A percentile compares a stretch with the other conserved stretches of the same genome.
phyloP scores from a whole-genome alignment of 2,113 vertebrate genomes.

The Perccottus glenii region DNA sequence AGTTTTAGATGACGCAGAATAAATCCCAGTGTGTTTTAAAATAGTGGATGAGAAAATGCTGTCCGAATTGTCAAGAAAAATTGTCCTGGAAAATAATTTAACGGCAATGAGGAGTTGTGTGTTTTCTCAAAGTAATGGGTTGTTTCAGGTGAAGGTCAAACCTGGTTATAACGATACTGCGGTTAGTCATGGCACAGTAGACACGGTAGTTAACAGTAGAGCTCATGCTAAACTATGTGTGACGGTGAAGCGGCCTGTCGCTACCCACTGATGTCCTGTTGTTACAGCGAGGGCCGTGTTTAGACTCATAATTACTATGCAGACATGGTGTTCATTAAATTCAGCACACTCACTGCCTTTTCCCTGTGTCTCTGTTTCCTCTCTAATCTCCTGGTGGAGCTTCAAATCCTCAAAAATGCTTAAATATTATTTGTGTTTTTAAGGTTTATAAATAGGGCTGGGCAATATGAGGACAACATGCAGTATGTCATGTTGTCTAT shows the following conservation, averaged over 20 bases:
- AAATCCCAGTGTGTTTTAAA: too few species aligned
- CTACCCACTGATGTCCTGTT: constrained; percentile 31
- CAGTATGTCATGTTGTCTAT: too few species aligned
- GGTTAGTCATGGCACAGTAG: not conserved
- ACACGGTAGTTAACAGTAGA: not conserved
- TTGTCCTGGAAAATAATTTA: too few species aligned
- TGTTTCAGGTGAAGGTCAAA: constrained; percentile 19
- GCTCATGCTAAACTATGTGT: constrained; percentile 22
- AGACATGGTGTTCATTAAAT: constrained; percentile 48
- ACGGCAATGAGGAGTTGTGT: not conserved
- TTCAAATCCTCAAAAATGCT: not conserved
- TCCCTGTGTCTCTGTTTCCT: not conserved
- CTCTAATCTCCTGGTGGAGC: not conserved
- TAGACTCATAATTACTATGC: constrained; percentile 44
- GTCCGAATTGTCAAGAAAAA: too few species aligned
- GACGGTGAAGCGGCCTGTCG: constrained; percentile 21
- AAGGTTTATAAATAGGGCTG: not conserved
- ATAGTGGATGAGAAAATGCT: too few species aligned
- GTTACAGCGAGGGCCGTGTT: constrained; percentile 41
- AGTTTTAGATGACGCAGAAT: too few species aligned
- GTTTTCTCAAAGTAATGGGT: not conserved
- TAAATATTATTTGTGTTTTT: not conserved
- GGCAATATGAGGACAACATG: too few species aligned
- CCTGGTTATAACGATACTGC: not conserved
- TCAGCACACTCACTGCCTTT: constrained; percentile 4